These are phyloP conservation scores for Charanyca ferruginea DNA, from an alignment of 2,888 invertebrate species.

Conservation along the genomic window DNA sequence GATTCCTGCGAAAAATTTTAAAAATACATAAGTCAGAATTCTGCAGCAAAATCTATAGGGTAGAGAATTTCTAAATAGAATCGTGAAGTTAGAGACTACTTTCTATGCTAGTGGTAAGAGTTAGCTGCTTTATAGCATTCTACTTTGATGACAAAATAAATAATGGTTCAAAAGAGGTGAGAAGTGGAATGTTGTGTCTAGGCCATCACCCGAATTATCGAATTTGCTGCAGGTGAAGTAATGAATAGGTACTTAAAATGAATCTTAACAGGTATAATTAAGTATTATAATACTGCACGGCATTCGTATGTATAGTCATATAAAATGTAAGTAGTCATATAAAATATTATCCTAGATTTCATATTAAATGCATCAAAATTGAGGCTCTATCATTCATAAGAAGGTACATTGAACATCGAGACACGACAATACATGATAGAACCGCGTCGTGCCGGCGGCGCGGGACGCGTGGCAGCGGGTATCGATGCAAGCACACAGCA, in stretches of 20 bases:
- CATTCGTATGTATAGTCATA: slow-evolving; percentile 83
- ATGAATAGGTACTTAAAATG: slow-evolving; percentile 72
- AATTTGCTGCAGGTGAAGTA: slow-evolving; percentile 74
- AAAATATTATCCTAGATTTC: slow-evolving; percentile 85
- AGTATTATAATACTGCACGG: slow-evolving; percentile 86
- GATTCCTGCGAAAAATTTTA: slow-evolving; percentile 93
- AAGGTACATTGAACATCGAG: slow-evolving; percentile 82
- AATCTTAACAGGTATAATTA: slow-evolving; percentile 74
- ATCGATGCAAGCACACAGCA: slow-evolving; percentile 85
- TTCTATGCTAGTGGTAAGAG: slow-evolving; percentile 81
- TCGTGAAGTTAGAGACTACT: slow-evolving; percentile 79
- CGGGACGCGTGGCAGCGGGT: slow-evolving; percentile 58
- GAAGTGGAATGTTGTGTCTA: slow-evolving; percentile 75
- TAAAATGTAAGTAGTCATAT: slow-evolving; percentile 86
- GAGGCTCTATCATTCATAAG: slow-evolving; percentile 89
- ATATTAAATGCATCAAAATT: slow-evolving; percentile 89
- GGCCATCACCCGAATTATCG: slow-evolving; percentile 71
- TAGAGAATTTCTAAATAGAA: slow-evolving; percentile 66
- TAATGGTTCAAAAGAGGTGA: slow-evolving; percentile 76
- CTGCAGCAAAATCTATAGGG: slow-evolving; percentile 73
- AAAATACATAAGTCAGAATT: slow-evolving; percentile 85
- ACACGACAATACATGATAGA: slow-evolving; percentile 75
- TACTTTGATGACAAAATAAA: slow-evolving; percentile 79
- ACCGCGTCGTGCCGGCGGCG: slow-evolving; percentile 69
- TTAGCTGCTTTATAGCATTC: slow-evolving; percentile 79